Evolutionary conservation across 2,797 vertebrate species (phyloP).

Genomic region (Nannoperca australis): DNA sequence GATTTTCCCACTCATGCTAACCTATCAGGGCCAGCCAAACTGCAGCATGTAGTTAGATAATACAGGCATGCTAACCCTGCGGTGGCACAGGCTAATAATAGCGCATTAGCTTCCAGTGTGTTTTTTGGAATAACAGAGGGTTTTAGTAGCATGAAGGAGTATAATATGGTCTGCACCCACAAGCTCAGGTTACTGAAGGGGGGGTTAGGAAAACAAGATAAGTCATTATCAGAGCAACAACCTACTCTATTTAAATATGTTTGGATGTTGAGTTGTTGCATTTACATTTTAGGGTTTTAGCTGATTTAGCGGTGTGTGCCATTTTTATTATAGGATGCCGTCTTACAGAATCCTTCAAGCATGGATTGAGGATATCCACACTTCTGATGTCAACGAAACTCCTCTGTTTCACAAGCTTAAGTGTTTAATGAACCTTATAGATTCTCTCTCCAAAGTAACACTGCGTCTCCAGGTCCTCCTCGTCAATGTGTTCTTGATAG

Average conservation of each 20-base stretch:
- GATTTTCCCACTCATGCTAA: constrained; percentile 80
- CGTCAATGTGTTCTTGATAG: constrained; percentile 77
- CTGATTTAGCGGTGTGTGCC: constrained; percentile 5
- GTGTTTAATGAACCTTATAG: constrained; percentile 7
- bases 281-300: constrained; percentile 57
- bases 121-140: constrained; percentile 68
- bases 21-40: constrained; percentile 77
- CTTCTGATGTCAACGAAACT: not conserved
- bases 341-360: constrained; percentile 16
- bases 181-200: constrained; percentile 51
- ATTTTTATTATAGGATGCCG: constrained; percentile 2
- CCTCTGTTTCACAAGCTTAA: constrained; percentile 6
- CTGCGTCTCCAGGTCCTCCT: constrained; percentile 38
- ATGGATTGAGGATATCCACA: not conserved
- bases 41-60: constrained; percentile 83
- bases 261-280: constrained; percentile 22
- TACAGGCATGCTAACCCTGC: constrained; percentile 75
- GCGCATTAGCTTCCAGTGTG: constrained; percentile 63
- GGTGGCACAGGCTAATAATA: constrained; percentile 81
- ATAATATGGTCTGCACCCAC: constrained; percentile 59
- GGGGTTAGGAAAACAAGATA: constrained; percentile 62
- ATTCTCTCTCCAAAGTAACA: constrained; percentile 23
- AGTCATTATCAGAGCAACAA: constrained; percentile 53
- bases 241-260: constrained; percentile 46
- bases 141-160: constrained; percentile 63